Conservation (phyloP, 2,113 vertebrate species). For the Eubucco bourcierii region DNA sequence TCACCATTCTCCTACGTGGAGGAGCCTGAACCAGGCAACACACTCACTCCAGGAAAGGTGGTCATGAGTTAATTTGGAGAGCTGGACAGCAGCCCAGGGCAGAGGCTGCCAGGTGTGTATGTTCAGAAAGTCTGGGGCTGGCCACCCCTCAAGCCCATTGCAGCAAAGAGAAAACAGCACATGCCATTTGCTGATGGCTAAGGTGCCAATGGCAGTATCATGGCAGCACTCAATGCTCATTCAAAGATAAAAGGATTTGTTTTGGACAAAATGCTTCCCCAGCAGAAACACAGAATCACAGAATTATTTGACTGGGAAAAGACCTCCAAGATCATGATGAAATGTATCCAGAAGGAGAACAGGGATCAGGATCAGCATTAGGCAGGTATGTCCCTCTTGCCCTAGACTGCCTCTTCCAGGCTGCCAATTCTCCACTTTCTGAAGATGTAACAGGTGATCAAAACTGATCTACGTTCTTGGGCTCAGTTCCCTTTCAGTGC, state of each 20-base stretch:
- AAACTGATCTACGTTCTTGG: not conserved
- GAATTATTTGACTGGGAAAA: too few relatives aligned
- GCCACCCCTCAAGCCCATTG: not conserved
- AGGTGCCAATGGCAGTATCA: not conserved
- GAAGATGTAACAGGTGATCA: not conserved
- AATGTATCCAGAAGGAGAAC: not conserved
- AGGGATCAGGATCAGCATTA: not conserved
- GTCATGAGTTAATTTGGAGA: fast-evolving
- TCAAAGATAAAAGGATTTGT: not conserved
- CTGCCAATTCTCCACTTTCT: not conserved
- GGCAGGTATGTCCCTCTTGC: not conserved
- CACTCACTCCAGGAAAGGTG: not conserved
- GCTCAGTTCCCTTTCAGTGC: not conserved
- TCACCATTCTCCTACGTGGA: not conserved
- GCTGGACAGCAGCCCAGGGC: not conserved
- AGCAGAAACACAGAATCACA: not conserved
- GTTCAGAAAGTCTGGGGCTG: not conserved
- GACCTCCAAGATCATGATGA: not conserved
- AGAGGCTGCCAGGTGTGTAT: not conserved
- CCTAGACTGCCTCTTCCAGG: not conserved
- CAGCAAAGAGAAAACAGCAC: not conserved
- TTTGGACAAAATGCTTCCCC: not conserved
- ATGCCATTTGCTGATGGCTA: not conserved
- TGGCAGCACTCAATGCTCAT: not conserved
- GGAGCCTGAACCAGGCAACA: not conserved